Base-by-base conservation (phyloP, 1,140 invertebrate species). In the Leptinotarsa defecta region DNA sequence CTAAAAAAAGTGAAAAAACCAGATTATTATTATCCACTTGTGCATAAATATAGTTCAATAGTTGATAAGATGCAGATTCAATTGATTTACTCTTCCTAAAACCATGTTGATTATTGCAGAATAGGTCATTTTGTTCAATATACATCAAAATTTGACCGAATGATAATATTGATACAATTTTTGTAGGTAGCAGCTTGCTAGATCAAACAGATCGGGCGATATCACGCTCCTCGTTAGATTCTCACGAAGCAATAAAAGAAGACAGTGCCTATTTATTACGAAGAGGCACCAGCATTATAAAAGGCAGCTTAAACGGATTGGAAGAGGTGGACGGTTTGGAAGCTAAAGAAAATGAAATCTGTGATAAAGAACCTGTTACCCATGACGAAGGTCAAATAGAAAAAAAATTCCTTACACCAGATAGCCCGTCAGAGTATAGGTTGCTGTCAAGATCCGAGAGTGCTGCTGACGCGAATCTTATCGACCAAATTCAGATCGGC, bases 381-480 rank as follows among this genome's bases (percentile, higher is more conserved):
- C 48, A 19, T 8, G 78, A 82, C 43, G 78, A 80, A 67, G 74
- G 76, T 75, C 24, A 76, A 13, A 65, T 73, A 57, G 63, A 24
- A 57, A 77, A 68, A 24, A 76, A 76, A 19, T 78, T 88, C 20
- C 86, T 87, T 61, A 80, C 83, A 19, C 88, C 88, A 13, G 88
- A 89, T 22, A 89, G 87, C 79, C 88, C 89, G n/a, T 87, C 88
- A 6, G 88, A 89, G 78, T 80, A 87, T 5, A 65, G 63, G 20
- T 13, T 65, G 22, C 24, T 65, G 22, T 65, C 63, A 27, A 87
- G 91, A 69, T 92, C 91, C 3, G 91, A 93, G 80, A 94, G 91
- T 83, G 93, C 91, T 1, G 92, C 90, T 22, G 93, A 94, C 84
- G 91, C 92, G 5, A 90, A 92, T 80, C 91, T 94, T 49, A 86